Evolutionary conservation across 2,797 vertebrate species (phyloP), one percentile per base, ranked within the genome.

Genomic region (Tiaroga cobitis): DNA sequence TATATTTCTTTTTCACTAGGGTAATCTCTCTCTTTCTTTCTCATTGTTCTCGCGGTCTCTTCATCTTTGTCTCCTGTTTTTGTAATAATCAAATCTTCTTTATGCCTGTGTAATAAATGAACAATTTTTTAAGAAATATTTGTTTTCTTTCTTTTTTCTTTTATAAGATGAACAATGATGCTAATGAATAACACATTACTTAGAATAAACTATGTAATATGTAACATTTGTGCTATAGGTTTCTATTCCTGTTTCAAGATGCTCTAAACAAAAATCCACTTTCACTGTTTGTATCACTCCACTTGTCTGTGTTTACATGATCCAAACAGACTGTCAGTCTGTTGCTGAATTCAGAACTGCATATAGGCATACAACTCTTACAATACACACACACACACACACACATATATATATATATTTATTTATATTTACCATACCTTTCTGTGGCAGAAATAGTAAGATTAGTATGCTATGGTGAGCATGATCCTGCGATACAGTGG

Each of bases 51-150:
- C 56, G 5, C 26, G 3, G 13, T 51, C 29, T 78, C 49, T 75
- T 63, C 5, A 24, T 54, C 61, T 41, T 68, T 24, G 39, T 83
- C 72, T 84, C 78, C 92, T 63, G 29, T 67, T 39, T 80, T 63
- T 73, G 26, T n/a, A 18, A 68, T 56, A 51, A 16, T 61, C 13
- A n/a, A 82, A 56, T 43, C 3, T 13, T 13, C 26, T 54, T 61
- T 41, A 26, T 34, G 37, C 24, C 15, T 26, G 69, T 46, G 68
- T 70, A 43, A 72, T 70, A 26, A 70, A 41, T 0, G 2, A 13
- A 24, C 9, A 1, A 13, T 24, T 39, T 37, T 39, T 37, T 2
- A 16, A 34, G 8, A 19, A 68, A 39, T 19, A 41, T 65, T 4
- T 67, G 24, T 37, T 39, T 69, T 37, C 9, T 21, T 68, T 37